Base-by-base conservation (phyloP, 2,797 vertebrate genomes). In the Phoebastria nigripes region DNA sequence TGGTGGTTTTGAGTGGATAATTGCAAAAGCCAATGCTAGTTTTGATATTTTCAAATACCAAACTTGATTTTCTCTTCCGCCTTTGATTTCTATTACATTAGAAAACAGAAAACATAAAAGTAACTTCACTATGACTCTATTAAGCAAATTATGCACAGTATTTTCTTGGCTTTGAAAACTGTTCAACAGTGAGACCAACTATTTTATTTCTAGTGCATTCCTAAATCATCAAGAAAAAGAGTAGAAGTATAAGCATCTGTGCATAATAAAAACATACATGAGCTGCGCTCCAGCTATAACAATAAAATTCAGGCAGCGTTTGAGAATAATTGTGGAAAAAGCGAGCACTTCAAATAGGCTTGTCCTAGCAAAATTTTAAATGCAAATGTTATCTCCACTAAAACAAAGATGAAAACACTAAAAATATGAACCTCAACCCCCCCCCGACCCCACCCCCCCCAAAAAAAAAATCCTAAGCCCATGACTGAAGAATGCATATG, bases 1-100 rank as follows among this genome's bases (percentile, higher is more conserved):
- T 29, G 96, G 55, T 20, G 99, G 99, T 78, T 96, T 98, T 87
- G 89, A 98, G 92, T 74, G 98, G 83, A 99, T 99, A 80, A 99
- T 92, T 11, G 98, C 98, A 95, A 99, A 94, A 4, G 99, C 99
- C 89, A 98, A 47, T 6, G 98, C 98, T 24, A 99, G 49, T 90
- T 97, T 98, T 93, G 97, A 98, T 25, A 97, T 98, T 91, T 91
- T 98, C 70, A 98, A 76, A 82, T 97, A 95, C 95, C 98, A 98
- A 20, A 63, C 49, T 8, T 92, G 95, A 61, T 55, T 49, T 87
- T 97, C 95, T 96, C 91, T 96, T 91, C 79, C 12, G 2, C 22
- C 35, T 93, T 96, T 91, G 65, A 82, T 93, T 63, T 90, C 97
- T 98, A 82, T n/a, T 21, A 63, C 25, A 86, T 87, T 33, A 90